A percentile compares a stretch with the other conserved stretches of the same genome.
phyloP scores from a whole-genome alignment of 1,140 invertebrate species.

The Hetaerina americana region DNA sequence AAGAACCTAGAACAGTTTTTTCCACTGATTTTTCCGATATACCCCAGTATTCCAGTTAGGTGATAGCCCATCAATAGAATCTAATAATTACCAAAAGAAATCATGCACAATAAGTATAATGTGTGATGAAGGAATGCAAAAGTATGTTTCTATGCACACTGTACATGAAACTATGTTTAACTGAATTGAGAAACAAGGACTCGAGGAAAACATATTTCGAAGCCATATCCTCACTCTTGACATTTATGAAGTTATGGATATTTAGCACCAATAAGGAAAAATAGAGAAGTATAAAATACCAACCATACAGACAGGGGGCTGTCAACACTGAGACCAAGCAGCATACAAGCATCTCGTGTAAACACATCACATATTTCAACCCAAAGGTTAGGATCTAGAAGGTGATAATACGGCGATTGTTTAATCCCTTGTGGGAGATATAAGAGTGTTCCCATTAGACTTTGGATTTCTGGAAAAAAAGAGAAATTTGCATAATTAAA shows the following conservation, averaged over 20 bases:
- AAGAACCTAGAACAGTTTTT: too few species aligned
- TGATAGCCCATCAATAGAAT: too few species aligned
- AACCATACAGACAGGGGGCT: conserved; percentile 60
- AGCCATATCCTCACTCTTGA: background rate
- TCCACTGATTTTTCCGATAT: too few species aligned
- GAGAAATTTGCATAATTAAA: background rate
- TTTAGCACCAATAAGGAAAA: too few species aligned
- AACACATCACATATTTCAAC: conserved; percentile 81
- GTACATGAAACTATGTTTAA: too few species aligned
- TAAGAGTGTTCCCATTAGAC: conserved; percentile 75
- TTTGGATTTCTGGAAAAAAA: conserved; percentile 54
- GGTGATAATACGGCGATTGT: conserved; percentile 66
- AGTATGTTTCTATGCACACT: too few species aligned
- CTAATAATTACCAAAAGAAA: too few species aligned
- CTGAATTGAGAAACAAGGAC: too few species aligned
- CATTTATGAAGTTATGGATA: background rate
- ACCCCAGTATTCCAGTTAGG: too few species aligned
- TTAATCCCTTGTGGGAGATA: conserved; percentile 66
- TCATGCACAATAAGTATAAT: too few species aligned
- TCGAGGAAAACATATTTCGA: conserved; percentile 4
- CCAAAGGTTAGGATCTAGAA: conserved; percentile 69
- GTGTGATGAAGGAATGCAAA: too few species aligned
- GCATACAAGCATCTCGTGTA: conserved; percentile 78
- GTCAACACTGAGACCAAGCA: conserved; percentile 81
- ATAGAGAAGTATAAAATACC: too few species aligned